Conservation (phyloP, 2,888 invertebrate genomes). For the Thymelicus acteon region DNA sequence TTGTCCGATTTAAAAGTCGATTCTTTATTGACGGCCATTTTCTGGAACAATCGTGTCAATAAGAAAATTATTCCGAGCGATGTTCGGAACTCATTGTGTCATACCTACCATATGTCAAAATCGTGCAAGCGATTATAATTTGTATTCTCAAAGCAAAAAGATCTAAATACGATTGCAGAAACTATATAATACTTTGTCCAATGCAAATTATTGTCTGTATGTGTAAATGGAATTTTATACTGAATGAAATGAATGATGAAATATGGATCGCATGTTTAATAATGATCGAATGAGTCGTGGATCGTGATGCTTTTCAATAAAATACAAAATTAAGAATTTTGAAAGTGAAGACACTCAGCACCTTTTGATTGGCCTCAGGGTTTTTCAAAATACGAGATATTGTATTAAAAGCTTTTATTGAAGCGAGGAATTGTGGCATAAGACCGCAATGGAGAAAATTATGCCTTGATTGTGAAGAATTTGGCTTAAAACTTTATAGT, state of each 20-base stretch:
- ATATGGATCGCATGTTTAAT: constrained; percentile 44
- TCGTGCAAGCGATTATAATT: constrained; percentile 38
- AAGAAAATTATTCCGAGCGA: constrained; percentile 45
- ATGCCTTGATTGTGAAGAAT: constrained; percentile 1
- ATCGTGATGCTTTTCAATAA: constrained; percentile 57
- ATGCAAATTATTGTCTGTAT: constrained; percentile 36
- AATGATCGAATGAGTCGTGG: constrained; percentile 55
- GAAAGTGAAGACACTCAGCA: constrained; percentile 53
- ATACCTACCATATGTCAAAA: constrained; percentile 41
- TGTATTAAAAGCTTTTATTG: constrained; percentile 21
- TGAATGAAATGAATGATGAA: constrained; percentile 47
- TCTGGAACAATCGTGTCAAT: constrained; percentile 46
- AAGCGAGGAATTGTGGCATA: constrained; percentile 14
- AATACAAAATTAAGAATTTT: constrained; percentile 52
- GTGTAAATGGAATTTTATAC: constrained; percentile 47
- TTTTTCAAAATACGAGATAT: constrained; percentile 27
- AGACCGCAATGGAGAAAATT: constrained; percentile 10
- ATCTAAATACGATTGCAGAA: constrained; percentile 26
- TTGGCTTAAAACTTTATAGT: background rate
- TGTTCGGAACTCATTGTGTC: constrained; percentile 40
- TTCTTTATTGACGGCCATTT: constrained; percentile 46
- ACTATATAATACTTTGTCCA: constrained; percentile 23
- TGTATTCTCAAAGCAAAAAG: constrained; percentile 27
- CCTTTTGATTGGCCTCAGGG: constrained; percentile 47
- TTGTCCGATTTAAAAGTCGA: constrained; percentile 56